phyloP scores from a whole-genome alignment of 2,797 vertebrate species.

The Liparis tanakae region DNA sequence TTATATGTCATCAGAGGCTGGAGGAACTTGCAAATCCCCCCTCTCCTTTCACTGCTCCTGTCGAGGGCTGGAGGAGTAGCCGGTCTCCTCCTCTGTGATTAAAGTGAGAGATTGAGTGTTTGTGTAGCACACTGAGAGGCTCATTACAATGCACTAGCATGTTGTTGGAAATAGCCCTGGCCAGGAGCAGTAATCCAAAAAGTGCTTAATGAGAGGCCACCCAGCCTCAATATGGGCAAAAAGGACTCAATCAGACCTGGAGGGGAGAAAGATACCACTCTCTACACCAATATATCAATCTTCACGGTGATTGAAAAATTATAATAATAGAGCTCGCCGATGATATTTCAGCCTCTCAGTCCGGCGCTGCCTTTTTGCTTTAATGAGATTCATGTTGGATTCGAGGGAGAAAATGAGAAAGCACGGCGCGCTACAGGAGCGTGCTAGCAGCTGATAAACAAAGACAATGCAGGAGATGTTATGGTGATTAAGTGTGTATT shows the following conservation, averaged over 20 bases:
- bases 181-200: constrained; percentile 81
- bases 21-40: constrained; percentile 83
- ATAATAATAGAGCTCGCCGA: constrained; percentile 60
- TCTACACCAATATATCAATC: constrained; percentile 67
- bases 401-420: constrained; percentile 76
- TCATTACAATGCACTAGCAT: constrained; percentile 86
- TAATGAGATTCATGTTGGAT: constrained; percentile 72
- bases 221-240: constrained; percentile 74
- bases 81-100: constrained; percentile 80
- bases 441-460: constrained; percentile 51
- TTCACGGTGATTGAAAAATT: constrained; percentile 77
- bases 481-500: constrained; percentile 42
- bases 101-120: constrained; percentile 82
- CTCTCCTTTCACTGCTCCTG: constrained; percentile 59
- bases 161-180: constrained; percentile 77
- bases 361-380: constrained; percentile 25
- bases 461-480: constrained; percentile 38
- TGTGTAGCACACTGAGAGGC: constrained; percentile 68
- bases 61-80: constrained; percentile 65
- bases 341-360: constrained; percentile 49
- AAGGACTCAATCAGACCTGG: constrained; percentile 67
- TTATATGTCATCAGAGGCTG: constrained; percentile 84
- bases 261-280: constrained; percentile 51
- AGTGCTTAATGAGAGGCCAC: constrained; percentile 81
- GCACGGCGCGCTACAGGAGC: constrained; percentile 40